Evolutionary conservation across 1,140 invertebrate species (phyloP), one percentile per base, ranked within the genome.

Genomic region (Drosophila neocordata): DNA sequence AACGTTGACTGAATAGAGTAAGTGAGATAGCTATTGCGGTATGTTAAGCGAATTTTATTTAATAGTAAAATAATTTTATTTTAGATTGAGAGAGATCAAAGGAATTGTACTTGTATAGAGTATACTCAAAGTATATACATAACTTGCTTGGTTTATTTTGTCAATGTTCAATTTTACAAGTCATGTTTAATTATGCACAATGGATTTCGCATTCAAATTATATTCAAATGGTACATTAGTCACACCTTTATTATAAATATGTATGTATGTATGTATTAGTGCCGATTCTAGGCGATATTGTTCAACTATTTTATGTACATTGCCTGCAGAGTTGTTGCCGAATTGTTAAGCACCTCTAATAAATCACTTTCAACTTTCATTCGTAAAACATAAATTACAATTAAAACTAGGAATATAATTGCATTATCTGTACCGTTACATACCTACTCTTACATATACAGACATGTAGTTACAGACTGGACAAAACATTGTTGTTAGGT

Each of bases 361-460:
- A 85, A 84, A 84, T 84, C 81, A 84, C 63, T 4, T 11, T 67
- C 34, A 52, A 41, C 60, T 59, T 56, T 27, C 22, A 34, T 56
- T 69, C 64, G 81, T 58, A 53, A 57, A 59, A 53, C 83, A 84
- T 84, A 84, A 84, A 84, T 84, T 84, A 84, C 80, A 84, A 84
- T 84, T 84, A 84, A 85, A 81, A 69, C 82, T 70, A 59, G 72
- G 68, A 79, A 73, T 64, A 67, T 84, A 81, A 84, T 81, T 85
- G 85, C 70, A 66, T 65, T 85, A 77, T 76, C 68, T 80, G 15
- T 41, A 74, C 60, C 64, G 65, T 64, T 77, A 51, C 58, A 63
- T 60, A 61, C 41, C 41, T 48, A 18, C 20, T 2, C 15, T 18
- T 48, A 15, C 20, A 18, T 20, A 2, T 20, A 31, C 6, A 7